Evolutionary conservation across 2,113 vertebrate genomes (phyloP).

Genomic region (Pelmatolapia mariae): DNA sequence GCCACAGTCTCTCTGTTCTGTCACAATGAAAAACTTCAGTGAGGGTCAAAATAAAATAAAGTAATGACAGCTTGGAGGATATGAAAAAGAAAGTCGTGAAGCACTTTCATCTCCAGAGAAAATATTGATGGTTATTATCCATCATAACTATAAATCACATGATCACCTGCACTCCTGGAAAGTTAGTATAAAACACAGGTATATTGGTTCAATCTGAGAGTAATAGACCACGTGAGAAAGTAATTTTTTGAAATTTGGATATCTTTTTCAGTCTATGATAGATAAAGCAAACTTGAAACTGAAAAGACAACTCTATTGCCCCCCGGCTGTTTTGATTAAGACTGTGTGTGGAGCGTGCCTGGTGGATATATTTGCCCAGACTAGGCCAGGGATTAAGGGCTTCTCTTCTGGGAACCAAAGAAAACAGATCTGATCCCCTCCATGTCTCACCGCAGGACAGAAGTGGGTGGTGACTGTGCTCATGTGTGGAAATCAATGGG

Average conservation of each 20-base stretch:
- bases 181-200: not conserved
- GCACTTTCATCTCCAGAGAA: not conserved
- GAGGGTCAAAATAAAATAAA: not conserved
- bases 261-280: not conserved
- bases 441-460: conserved; percentile 13
- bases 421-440: conserved; percentile 59
- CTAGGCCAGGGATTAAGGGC: conserved; percentile 62
- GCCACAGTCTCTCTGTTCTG: not conserved
- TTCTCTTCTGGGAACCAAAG: conserved; percentile 49
- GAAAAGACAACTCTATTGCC: conserved; percentile 6
- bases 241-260: conserved; percentile 10
- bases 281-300: conserved; percentile 20
- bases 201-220: not conserved
- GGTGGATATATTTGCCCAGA: conserved; percentile 61
- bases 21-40: not conserved
- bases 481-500: not conserved
- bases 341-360: conserved; percentile 43
- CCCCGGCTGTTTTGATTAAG: conserved; percentile 42
- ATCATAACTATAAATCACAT: not conserved
- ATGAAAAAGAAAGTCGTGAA: not conserved
- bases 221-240: not conserved
- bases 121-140: not conserved
- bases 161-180: not conserved
- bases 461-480: not conserved
- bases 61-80: not conserved